Base-by-base conservation (phyloP, 2,888 invertebrate genomes). In the Xanthia togata region DNA sequence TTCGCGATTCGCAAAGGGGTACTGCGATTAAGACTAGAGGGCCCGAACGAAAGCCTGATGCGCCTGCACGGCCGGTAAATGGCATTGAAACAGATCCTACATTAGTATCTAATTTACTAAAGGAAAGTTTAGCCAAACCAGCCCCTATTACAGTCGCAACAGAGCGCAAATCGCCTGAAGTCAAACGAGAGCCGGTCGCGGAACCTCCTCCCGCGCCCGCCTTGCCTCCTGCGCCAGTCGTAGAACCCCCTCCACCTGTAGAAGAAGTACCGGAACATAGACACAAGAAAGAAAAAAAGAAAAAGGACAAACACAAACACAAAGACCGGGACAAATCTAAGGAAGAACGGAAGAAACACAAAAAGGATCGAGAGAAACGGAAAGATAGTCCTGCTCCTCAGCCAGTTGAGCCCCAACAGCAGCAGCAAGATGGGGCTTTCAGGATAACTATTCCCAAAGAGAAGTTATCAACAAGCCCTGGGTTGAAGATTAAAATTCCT, bases 401-500 rank as follows among this genome's bases (percentile, higher is more conserved):
- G 6, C 87, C 88, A 0, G 85, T 64, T 8, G 90, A 89, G 31
- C 87, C 47, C 17, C 78, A 81, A 0, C 87, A 86, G 0, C 87
- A 86, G 0, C 87, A 87, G 0, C 87, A 88, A 14, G 95, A 96
- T 57, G 95, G 94, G 0, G 88, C 94, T 11, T 62, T 96, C 1
- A 88, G 93, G 77, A 96, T 97, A 88, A 97, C 96, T 0, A 96
- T 97, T 76, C 96, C 96, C 0, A 84, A 95, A 23, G 96, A 97
- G 2, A 96, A 96, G 78, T 75, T 96, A 1, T 93, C 95, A 0
- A 87, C 96, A 0, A 94, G 94, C 71, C 95, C 96, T 0, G 97
- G 98, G 0, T 91, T 98, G 67, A 98, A 98, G 93, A 98, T 98
- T 69, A 98, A 98, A 93, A 98, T 98, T 71, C 98, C 98, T 0